Evolutionary conservation across 2,888 invertebrate genomes (phyloP).

Genomic region (Petrophora chlorosata): DNA sequence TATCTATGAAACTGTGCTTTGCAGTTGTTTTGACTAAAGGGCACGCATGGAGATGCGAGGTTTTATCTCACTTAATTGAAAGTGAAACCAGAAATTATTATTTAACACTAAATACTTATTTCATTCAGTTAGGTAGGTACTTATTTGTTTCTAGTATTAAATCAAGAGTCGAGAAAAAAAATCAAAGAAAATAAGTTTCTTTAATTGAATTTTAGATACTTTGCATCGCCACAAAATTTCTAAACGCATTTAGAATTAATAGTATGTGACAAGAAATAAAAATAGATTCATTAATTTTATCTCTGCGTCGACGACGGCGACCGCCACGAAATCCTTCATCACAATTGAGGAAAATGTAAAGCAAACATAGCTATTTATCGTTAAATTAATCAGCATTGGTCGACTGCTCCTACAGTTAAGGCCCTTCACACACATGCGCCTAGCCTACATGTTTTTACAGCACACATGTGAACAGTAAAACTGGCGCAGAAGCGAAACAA

Average conservation of each 20-base stretch:
- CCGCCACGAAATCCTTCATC: constrained; percentile 35
- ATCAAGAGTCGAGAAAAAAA: too few species aligned
- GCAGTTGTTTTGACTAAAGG: background rate
- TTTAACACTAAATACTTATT: too few species aligned
- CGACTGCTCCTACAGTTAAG: constrained; percentile 61
- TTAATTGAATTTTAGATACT: too few species aligned
- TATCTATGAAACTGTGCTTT: too few species aligned
- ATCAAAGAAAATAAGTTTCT: too few species aligned
- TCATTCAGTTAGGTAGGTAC: too few species aligned
- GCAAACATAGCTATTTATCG: constrained; percentile 65
- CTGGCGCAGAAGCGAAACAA: constrained; percentile 52
- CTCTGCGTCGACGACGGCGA: constrained; percentile 11
- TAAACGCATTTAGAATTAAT: background rate
- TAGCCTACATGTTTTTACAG: constrained; percentile 34
- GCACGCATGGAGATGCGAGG: too few species aligned
- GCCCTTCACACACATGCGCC: constrained; percentile 75
- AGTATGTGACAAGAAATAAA: constrained; percentile 8
- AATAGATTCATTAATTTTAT: constrained; percentile 18
- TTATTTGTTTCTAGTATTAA: too few species aligned
- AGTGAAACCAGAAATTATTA: too few species aligned
- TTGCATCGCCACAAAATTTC: background rate
- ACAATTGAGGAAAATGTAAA: constrained; percentile 66
- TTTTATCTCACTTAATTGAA: too few species aligned
- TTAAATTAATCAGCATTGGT: constrained; percentile 73
- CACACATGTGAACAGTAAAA: constrained; percentile 24